Conservation (phyloP, 1,140 invertebrate genomes). For the Lutraria rhynchaena region DNA sequence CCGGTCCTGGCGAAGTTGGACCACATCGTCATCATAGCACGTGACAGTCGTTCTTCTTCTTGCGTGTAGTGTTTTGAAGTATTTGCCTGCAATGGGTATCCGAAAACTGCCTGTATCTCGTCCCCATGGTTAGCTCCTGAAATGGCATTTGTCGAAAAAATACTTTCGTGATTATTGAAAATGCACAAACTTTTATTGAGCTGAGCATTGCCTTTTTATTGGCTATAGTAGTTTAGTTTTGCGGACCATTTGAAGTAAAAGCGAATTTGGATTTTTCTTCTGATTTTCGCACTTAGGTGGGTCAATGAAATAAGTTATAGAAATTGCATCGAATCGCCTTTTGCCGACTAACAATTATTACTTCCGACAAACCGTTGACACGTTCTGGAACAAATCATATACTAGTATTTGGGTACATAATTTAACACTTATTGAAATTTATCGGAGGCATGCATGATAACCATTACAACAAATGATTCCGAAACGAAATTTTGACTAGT, state of each 20-base stretch:
- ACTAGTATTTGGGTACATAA: too few relatives aligned
- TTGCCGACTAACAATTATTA: too few relatives aligned
- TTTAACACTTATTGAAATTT: too few relatives aligned
- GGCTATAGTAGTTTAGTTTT: background rate
- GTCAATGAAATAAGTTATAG: too few relatives aligned
- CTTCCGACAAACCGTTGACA: too few relatives aligned
- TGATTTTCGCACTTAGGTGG: background rate
- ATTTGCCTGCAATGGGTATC: background rate
- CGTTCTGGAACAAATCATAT: too few relatives aligned
- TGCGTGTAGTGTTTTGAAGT: background rate
- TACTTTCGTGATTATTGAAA: too few relatives aligned
- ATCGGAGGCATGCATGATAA: too few relatives aligned
- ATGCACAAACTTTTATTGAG: background rate
- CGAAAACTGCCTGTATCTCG: conserved; percentile 8
- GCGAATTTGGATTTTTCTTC: background rate
- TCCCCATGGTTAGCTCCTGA: conserved; percentile 36
- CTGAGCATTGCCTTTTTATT: background rate
- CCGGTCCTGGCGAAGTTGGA: conserved; percentile 15
- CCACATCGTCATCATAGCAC: conserved; percentile 1
- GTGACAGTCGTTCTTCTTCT: background rate
- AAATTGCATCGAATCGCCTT: too few relatives aligned
- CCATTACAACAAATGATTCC: too few relatives aligned
- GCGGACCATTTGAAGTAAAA: background rate
- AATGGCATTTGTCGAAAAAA: background rate
- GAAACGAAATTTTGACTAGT: too few relatives aligned